These are phyloP conservation scores for Dicaeum eximium DNA, from an alignment of 2,113 vertebrate genomes.

Conservation along the genomic window DNA sequence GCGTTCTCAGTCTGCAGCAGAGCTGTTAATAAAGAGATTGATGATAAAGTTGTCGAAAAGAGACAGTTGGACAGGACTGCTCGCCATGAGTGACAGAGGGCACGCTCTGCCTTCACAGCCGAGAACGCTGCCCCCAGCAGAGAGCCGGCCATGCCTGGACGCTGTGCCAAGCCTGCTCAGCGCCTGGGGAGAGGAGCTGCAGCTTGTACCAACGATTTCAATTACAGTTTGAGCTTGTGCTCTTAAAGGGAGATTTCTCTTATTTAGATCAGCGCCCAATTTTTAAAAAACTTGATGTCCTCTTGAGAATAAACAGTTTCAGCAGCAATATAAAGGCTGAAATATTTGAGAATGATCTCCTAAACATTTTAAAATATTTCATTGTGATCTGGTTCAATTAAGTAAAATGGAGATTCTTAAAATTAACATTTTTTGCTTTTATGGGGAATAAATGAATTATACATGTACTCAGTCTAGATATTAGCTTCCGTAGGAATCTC, in stretches of 20 bases:
- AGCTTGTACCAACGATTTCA: neutral
- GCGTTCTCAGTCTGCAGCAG: slow-evolving; percentile 78
- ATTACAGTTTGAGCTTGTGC: neutral
- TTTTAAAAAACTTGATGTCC: neutral
- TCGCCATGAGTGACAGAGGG: slow-evolving; percentile 94
- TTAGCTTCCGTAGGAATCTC: neutral
- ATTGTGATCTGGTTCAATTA: neutral
- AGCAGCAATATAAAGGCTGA: neutral
- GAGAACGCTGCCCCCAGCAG: slow-evolving; percentile 76
- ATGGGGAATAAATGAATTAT: neutral
- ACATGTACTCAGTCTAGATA: neutral
- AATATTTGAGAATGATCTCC: neutral
- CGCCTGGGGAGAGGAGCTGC: slow-evolving; percentile 31
- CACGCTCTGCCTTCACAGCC: slow-evolving; percentile 84
- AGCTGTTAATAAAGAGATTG: slow-evolving; percentile 98
- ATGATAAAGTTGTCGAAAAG: slow-evolving; percentile 91
- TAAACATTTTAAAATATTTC: neutral
- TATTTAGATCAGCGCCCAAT: neutral
- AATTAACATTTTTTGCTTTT: neutral
- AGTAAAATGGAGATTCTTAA: neutral
- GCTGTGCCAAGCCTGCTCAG: slow-evolving; percentile 77
- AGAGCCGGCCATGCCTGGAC: slow-evolving; percentile 69
- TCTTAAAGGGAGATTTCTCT: neutral
- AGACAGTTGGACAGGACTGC: slow-evolving; percentile 95
- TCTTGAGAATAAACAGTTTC: neutral